phyloP scores from a whole-genome alignment of 2,113 vertebrate species.

The Clinocottus analis region DNA sequence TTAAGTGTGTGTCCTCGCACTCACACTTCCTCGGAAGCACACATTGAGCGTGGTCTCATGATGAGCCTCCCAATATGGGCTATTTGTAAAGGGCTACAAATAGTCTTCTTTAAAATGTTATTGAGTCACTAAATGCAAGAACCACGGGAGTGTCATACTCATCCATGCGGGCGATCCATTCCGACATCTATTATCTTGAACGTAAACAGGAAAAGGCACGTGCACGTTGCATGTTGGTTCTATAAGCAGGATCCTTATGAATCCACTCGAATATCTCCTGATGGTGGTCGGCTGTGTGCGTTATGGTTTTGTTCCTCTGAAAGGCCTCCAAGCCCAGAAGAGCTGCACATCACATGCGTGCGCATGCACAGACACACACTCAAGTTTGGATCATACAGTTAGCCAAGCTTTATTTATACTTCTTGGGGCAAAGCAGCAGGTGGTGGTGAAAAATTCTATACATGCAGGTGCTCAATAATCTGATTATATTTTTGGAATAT shows the following conservation, averaged over 20 bases:
- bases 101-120: background rate
- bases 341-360: too few species aligned
- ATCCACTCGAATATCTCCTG: conserved; percentile 48
- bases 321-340: conserved; percentile 50
- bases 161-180: background rate
- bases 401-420: conserved; percentile 43
- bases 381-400: conserved; percentile 38
- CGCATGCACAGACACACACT: conserved; percentile 30
- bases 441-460: conserved; percentile 6
- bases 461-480: background rate
- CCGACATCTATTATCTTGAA: conserved; percentile 12
- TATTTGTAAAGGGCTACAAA: background rate
- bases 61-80: background rate
- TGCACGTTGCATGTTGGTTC: conserved; percentile 1
- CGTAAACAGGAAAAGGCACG: conserved; percentile 18
- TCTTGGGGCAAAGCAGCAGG: background rate
- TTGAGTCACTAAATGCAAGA: background rate
- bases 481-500: background rate
- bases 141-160: background rate
- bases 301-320: conserved; percentile 76
- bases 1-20: conserved; percentile 69
- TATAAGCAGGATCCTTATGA: conserved; percentile 31
- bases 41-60: background rate
- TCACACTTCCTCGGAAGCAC: conserved; percentile 35
- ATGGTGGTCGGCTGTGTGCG: conserved; percentile 62